Conservation (phyloP, 2,113 vertebrate species). For the Bos indicus region DNA sequence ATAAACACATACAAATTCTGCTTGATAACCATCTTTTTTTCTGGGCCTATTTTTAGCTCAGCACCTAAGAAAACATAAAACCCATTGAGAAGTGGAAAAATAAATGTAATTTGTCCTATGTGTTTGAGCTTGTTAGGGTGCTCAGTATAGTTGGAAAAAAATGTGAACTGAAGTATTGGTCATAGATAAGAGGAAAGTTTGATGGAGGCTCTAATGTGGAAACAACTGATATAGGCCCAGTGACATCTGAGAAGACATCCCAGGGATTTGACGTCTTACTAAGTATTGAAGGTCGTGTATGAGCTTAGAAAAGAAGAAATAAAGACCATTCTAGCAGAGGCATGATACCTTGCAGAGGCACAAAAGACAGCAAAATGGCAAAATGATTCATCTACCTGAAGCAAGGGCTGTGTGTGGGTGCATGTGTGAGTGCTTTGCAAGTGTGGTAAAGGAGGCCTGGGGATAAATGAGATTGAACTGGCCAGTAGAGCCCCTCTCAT, state of each 20-base stretch:
- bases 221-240: neutral
- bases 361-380: neutral
- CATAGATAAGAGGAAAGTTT: neutral
- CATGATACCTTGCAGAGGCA: neutral
- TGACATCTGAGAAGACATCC: neutral
- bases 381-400: neutral
- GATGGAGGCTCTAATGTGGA: neutral
- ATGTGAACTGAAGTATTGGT: neutral
- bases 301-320: neutral
- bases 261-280: neutral
- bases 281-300: neutral
- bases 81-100: neutral
- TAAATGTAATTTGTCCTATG: neutral
- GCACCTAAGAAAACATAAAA: neutral
- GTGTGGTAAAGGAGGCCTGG: neutral
- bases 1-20: neutral
- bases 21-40: neutral
- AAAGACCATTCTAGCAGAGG: neutral
- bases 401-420: neutral
- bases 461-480: neutral
- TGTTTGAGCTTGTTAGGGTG: neutral
- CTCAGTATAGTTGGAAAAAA: constrained; percentile 3
- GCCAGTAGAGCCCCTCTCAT: neutral
- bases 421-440: neutral
- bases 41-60: neutral